phyloP scores from a whole-genome alignment of 2,797 vertebrate genomes.

The Crocidura indochinensis region DNA sequence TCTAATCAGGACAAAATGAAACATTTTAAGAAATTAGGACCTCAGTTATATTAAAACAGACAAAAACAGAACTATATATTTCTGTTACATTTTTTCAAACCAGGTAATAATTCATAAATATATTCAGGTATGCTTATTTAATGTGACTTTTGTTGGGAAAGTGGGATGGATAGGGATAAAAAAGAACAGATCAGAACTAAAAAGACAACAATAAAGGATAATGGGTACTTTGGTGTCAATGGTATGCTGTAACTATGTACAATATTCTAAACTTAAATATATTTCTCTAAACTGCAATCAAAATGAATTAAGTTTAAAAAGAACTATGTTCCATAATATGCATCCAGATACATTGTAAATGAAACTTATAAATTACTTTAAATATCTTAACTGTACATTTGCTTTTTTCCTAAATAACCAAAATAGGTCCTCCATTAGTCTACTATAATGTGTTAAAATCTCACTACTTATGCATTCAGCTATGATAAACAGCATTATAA shows the following conservation, averaged over 20 bases:
- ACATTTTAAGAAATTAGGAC: neutral
- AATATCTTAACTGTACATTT: neutral
- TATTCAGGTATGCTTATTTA: no score
- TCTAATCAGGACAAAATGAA: conserved; percentile 59
- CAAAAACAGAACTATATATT: neutral
- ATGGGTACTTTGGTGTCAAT: no score
- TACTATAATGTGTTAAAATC: neutral
- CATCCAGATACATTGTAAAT: neutral
- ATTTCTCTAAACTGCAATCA: no score
- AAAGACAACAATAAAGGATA: no score
- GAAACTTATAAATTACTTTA: neutral
- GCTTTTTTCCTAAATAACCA: neutral
- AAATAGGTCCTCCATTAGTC: neutral
- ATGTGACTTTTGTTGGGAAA: no score
- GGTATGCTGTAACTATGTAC: no score
- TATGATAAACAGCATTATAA: no score
- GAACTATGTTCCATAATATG: no score
- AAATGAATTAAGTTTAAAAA: no score
- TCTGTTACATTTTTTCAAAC: conserved; percentile 27
- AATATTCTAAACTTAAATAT: no score
- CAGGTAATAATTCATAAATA: neutral
- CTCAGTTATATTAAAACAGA: neutral
- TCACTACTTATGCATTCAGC: neutral
- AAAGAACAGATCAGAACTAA: no score
- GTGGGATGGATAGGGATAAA: no score